Conservation (phyloP, 2,888 invertebrate species). For the Tetragonula carbonaria region DNA sequence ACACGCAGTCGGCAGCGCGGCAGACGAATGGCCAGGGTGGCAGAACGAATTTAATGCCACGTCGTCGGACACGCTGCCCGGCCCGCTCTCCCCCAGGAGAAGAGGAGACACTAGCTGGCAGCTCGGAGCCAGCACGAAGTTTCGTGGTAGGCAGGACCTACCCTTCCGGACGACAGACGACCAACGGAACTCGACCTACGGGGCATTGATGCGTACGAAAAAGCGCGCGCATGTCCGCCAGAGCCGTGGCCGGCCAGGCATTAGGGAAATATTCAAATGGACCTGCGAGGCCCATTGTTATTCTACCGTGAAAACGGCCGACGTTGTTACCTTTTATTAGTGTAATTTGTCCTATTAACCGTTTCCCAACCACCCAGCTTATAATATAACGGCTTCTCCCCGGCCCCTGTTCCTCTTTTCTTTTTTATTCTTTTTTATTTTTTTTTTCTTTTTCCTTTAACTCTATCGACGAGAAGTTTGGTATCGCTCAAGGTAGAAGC, state of each 20-base stretch:
- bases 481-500: no score
- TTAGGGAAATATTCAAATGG: slow-evolving; percentile 78
- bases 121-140: slow-evolving; percentile 46
- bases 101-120: slow-evolving; percentile 22
- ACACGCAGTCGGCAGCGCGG: slow-evolving; percentile 30
- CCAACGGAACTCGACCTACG: slow-evolving; percentile 66
- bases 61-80: slow-evolving; percentile 67
- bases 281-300: slow-evolving; percentile 80
- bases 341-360: slow-evolving; percentile 81
- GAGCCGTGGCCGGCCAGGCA: slow-evolving; percentile 60
- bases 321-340: slow-evolving; percentile 82
- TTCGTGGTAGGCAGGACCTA: slow-evolving; percentile 66
- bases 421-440: no score
- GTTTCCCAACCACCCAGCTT: slow-evolving; percentile 75
- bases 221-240: slow-evolving; percentile 79
- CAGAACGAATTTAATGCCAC: slow-evolving; percentile 72
- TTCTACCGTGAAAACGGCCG: slow-evolving; percentile 83
- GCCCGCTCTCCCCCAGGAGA: slow-evolving; percentile 47
- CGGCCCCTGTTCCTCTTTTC: slow-evolving; percentile 1
- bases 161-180: slow-evolving; percentile 78
- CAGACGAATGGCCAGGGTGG: slow-evolving; percentile 62
- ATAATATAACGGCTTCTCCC: slow-evolving; percentile 67
- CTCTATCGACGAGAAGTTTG: neutral
- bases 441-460: neutral
- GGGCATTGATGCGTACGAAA: slow-evolving; percentile 81